Conservation (phyloP, 2,888 invertebrate species). For the Agonopterix subpropinquella region DNA sequence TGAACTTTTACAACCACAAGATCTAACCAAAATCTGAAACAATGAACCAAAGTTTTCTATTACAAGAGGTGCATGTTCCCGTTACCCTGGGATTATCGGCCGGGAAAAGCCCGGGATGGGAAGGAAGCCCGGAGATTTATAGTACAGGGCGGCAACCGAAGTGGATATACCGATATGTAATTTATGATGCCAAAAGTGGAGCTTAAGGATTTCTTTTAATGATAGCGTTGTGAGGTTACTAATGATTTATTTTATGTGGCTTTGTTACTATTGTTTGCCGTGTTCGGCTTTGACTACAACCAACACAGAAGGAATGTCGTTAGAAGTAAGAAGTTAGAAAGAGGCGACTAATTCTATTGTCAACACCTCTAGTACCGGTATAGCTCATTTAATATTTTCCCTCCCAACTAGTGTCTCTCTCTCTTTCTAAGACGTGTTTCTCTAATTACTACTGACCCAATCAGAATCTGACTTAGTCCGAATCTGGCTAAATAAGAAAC, state of each 20-base stretch:
- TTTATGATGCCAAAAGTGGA: constrained; percentile 45
- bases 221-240: constrained; percentile 24
- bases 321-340: too few species aligned
- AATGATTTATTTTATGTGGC: constrained; percentile 18
- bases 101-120: constrained; percentile 16
- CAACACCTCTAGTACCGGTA: too few species aligned
- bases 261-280: not conserved
- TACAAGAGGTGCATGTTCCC: constrained; percentile 3
- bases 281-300: not conserved
- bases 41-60: constrained; percentile 1
- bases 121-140: constrained; percentile 33
- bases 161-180: constrained; percentile 44
- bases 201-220: constrained; percentile 38
- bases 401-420: too few species aligned
- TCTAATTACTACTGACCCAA: too few species aligned
- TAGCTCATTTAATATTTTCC: too few species aligned
- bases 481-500: too few species aligned
- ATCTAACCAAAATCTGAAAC: too few species aligned
- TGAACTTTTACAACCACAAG: too few species aligned
- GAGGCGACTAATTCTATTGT: too few species aligned
- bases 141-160: constrained; percentile 22
- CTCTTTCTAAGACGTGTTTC: too few species aligned
- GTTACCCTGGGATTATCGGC: constrained; percentile 23
- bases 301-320: too few species aligned
- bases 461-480: too few species aligned